These are phyloP conservation scores for Minunthozetes semirufus DNA, from an alignment of 2,888 invertebrate genomes.

Conservation along the genomic window DNA sequence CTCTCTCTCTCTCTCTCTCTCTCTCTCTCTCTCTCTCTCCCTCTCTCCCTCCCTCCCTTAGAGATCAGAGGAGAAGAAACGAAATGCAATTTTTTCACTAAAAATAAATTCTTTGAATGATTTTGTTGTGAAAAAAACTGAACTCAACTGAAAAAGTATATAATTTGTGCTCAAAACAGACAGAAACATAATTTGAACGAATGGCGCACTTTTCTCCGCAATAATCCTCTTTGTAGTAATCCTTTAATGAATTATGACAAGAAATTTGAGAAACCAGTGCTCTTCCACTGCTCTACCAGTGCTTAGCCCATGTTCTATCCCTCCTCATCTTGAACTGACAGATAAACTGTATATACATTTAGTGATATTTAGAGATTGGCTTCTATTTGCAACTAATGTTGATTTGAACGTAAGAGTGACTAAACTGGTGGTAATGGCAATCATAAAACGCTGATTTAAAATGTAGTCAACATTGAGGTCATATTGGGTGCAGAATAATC, in stretches of 20 bases:
- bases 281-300: not conserved
- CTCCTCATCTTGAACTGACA: not conserved
- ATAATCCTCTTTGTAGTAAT: constrained; percentile 25
- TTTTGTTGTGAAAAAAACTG: not conserved
- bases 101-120: not conserved
- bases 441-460: constrained; percentile 21
- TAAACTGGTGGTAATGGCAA: constrained; percentile 21
- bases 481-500: not conserved
- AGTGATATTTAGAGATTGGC: not conserved
- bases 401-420: constrained; percentile 6
- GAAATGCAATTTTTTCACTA: not conserved
- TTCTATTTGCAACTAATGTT: constrained; percentile 8
- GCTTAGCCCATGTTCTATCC: not conserved
- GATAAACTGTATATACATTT: too few relatives aligned
- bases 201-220: constrained; percentile 8
- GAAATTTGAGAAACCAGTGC: constrained; percentile 11
- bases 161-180: not conserved
- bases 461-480: constrained; percentile 18
- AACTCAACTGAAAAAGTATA: not conserved
- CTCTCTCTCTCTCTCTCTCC: not conserved
- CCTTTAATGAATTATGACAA: constrained; percentile 31
- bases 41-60: not conserved
- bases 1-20: not conserved
- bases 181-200: constrained; percentile 4
- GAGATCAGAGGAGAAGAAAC: not conserved